Conservation (phyloP, 1,140 invertebrate species). For the Trichogramma pretiosum region DNA sequence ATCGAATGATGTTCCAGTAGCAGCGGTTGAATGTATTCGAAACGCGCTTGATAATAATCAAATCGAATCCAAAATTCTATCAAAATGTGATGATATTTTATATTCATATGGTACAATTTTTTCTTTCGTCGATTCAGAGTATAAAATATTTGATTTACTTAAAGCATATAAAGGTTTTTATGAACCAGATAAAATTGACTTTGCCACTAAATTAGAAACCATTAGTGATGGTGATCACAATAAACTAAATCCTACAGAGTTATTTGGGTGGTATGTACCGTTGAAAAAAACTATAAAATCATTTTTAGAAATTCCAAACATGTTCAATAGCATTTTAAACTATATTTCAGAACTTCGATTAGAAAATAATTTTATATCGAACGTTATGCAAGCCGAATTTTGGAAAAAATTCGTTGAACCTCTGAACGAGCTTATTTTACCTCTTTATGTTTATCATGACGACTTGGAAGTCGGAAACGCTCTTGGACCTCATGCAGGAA, state of each 20-base stretch:
- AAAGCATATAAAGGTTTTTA: neutral
- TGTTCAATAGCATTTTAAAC: neutral
- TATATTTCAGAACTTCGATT: neutral
- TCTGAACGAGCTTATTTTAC: neutral
- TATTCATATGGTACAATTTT: neutral
- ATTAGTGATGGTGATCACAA: neutral
- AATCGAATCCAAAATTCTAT: neutral
- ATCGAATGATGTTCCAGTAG: too few relatives aligned
- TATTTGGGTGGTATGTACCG: neutral
- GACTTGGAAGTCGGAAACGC: constrained; percentile 5
- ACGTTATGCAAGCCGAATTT: neutral
- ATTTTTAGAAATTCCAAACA: constrained; percentile 8
- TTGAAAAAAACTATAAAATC: neutral
- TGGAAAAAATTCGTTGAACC: neutral
- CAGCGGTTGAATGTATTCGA: neutral
- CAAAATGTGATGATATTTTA: constrained; percentile 1
- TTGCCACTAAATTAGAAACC: neutral
- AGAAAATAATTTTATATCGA: neutral
- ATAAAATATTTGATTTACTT: neutral
- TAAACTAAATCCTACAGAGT: neutral
- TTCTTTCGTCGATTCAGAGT: neutral
- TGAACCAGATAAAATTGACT: neutral
- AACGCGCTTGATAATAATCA: constrained; percentile 1
- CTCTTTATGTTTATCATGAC: constrained; percentile 3
- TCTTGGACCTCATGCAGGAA: constrained; percentile 5